A percentile compares a stretch with the other conserved stretches of the same genome.
These are phyloP conservation scores for Lepilemur septentrionalis DNA, from an alignment of 2,797 vertebrate genomes.

Conservation along the genomic window DNA sequence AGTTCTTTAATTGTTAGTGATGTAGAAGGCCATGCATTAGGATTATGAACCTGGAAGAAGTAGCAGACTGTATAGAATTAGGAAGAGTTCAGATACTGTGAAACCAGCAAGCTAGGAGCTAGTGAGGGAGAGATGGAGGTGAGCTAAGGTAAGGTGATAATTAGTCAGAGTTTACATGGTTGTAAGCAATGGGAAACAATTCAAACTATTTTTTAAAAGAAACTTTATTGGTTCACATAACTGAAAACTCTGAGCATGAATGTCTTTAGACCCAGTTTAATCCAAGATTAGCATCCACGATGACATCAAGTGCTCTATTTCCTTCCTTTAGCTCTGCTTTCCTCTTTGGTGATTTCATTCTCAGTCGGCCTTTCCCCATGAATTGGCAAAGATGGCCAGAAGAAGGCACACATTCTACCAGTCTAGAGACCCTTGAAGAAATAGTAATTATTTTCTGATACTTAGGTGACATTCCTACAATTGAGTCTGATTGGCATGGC, in stretches of 20 bases:
- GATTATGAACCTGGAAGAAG: not conserved
- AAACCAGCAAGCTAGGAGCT: not conserved
- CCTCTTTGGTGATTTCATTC: not conserved
- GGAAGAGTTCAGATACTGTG: not conserved
- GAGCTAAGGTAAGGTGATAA: too few species aligned
- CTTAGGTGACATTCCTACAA: not conserved
- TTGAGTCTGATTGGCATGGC: not conserved
- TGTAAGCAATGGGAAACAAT: too few species aligned
- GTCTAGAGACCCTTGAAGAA: not conserved
- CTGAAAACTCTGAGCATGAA: too few species aligned
- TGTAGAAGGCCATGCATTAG: not conserved
- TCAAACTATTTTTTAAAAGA: too few species aligned
- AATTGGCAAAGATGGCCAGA: not conserved
- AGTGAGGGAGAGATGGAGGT: too few species aligned
- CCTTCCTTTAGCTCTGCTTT: not conserved
- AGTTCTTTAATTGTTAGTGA: not conserved
- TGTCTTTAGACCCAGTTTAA: not conserved
- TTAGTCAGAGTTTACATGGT: too few species aligned
- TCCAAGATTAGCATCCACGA: not conserved
- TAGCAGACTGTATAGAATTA: not conserved
- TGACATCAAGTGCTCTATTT: not conserved
- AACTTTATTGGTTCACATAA: too few species aligned
- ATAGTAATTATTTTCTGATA: not conserved
- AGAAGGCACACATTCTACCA: not conserved
- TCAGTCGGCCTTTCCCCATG: not conserved